Evolutionary conservation across 2,113 vertebrate genomes (phyloP).

Genomic region (Lepus europaeus): DNA sequence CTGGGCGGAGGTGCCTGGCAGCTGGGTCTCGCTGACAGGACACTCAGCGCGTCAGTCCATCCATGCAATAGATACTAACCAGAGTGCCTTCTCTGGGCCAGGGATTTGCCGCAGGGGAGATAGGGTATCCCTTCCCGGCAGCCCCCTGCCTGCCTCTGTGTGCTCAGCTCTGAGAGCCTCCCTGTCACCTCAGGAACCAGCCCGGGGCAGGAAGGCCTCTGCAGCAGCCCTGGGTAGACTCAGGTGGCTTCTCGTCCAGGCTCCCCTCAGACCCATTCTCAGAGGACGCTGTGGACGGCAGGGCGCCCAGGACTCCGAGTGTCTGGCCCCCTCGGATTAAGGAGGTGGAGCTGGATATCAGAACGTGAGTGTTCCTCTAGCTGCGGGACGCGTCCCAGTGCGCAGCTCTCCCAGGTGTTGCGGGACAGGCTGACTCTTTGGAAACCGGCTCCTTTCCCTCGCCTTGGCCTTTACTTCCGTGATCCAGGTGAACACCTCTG

Average conservation of each 20-base stretch:
- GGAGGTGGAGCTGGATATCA: neutral
- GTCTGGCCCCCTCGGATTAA: neutral
- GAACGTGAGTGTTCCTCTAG: neutral
- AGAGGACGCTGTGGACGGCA: neutral
- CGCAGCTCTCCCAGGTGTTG: neutral
- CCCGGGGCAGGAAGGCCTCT: neutral
- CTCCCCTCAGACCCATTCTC: neutral
- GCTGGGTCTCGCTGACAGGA: neutral
- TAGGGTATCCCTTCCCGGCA: neutral
- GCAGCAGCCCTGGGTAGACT: neutral
- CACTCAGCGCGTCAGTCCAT: neutral
- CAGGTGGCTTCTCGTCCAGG: neutral
- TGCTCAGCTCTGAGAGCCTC: neutral
- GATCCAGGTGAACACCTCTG: neutral
- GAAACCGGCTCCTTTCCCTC: neutral
- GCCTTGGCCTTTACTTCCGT: neutral
- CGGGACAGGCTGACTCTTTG: neutral
- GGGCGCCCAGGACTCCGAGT: neutral
- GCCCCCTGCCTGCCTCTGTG: neutral
- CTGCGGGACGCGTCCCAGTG: neutral
- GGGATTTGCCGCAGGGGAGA: neutral
- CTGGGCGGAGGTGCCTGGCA: neutral
- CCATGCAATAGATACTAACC: no score
- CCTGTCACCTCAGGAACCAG: slow-evolving; percentile 24
- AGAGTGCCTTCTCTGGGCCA: neutral